Percentiles rank a stretch among this genome's conserved stretches.
Evolutionary conservation across 1,140 invertebrate genomes (phyloP).

Genomic region (Chlorops oryzae): DNA sequence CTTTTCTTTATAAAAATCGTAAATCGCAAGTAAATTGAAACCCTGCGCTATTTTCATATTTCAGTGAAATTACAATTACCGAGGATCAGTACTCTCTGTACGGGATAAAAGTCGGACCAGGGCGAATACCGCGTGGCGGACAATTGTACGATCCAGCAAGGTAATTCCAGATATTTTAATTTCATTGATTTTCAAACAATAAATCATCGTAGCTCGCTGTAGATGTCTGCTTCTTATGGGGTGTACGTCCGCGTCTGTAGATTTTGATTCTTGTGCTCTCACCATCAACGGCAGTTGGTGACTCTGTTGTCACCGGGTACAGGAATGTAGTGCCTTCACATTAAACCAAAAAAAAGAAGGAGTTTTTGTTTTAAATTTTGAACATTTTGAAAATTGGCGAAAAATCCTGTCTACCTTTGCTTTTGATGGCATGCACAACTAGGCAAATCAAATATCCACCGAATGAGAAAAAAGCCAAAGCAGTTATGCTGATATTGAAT

Average conservation of each 20-base stretch:
- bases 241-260: constrained; percentile 31
- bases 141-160: constrained; percentile 46
- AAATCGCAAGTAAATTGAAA: background rate
- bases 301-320: constrained; percentile 43
- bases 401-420: constrained; percentile 46
- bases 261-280: constrained; percentile 38
- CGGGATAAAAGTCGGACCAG: constrained; percentile 61
- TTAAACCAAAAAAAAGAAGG: constrained; percentile 1
- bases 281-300: constrained; percentile 23
- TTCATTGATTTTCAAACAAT: too few relatives aligned
- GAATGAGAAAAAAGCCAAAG: constrained; percentile 69
- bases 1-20: constrained; percentile 10
- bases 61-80: constrained; percentile 66
- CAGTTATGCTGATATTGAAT: constrained; percentile 66
- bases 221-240: too few relatives aligned
- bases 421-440: constrained; percentile 63
- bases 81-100: constrained; percentile 75
- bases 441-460: constrained; percentile 70
- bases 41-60: constrained; percentile 11
- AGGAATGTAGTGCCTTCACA: constrained; percentile 36
- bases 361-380: background rate
- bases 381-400: background rate
- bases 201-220: too few relatives aligned
- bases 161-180: constrained; percentile 19
- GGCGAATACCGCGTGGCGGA: constrained; percentile 45